These are phyloP conservation scores for Trichomalopsis sarcophagae DNA, from an alignment of 1,140 invertebrate genomes.

Conservation along the genomic window DNA sequence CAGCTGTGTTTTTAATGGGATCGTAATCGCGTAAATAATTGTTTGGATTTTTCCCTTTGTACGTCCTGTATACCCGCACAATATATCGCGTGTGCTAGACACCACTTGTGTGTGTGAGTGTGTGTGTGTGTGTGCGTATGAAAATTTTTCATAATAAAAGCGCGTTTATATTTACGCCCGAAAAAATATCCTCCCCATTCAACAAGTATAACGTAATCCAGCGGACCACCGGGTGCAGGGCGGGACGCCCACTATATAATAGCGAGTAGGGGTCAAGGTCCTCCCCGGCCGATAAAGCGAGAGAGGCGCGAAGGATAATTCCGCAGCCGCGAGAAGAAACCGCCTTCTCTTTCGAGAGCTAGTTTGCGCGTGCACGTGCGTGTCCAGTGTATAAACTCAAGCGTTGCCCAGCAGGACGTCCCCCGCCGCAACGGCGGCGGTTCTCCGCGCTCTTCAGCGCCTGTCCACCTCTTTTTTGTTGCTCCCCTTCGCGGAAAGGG, in stretches of 20 bases:
- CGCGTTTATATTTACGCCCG: background rate
- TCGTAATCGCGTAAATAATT: conserved; percentile 28
- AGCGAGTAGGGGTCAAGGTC: background rate
- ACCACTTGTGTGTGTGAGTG: background rate
- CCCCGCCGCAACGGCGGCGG: conserved; percentile 36
- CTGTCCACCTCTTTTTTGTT: conserved; percentile 35
- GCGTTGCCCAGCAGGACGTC: conserved; percentile 59
- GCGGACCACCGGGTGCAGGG: background rate
- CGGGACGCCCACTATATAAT: background rate
- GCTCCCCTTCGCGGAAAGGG: background rate
- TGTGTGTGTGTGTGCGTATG: too few species aligned
- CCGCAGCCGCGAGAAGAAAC: conserved; percentile 38
- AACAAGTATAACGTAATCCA: background rate
- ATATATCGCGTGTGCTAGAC: background rate
- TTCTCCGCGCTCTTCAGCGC: conserved; percentile 12
- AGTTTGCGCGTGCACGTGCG: conserved; percentile 39
- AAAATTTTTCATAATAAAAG: background rate
- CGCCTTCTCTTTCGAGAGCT: conserved; percentile 49
- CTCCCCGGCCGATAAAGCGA: background rate
- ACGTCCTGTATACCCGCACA: too few species aligned
- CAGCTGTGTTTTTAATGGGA: conserved; percentile 15
- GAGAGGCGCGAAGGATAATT: background rate
- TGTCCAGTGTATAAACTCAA: conserved; percentile 37
- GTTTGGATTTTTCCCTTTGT: conserved; percentile 46
- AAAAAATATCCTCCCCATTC: background rate